Base-by-base conservation (phyloP, 2,888 invertebrate genomes). In the Octonoba sinensis region DNA sequence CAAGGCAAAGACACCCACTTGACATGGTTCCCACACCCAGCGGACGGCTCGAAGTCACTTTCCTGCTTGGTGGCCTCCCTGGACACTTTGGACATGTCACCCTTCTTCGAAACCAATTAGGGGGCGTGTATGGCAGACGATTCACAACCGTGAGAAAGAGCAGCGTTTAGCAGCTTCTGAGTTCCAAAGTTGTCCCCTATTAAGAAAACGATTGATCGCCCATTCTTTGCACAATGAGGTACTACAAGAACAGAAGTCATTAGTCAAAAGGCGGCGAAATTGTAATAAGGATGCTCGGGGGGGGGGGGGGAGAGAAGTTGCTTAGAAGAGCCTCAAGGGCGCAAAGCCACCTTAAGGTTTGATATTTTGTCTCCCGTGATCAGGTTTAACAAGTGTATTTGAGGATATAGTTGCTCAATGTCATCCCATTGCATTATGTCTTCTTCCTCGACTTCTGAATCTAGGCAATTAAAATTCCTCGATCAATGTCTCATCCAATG, bases 191-290 rank as follows among this genome's bases (percentile, higher is more conserved):
- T 36, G 36, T 36, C 8, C 54, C 54, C 11, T 15, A 16, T 18
- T 54, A 54, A 54, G 18, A 18, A 16, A 54, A 54, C 54, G 54
- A 54, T 54, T 54, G n/a, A 54, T 54, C 54, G 54, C 54, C 54
- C 13, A 54, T 54, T 54, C 54, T 15, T n/a, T 54, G 20, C 20
- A 54, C 54, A 54, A 54, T 54, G 54, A 54, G 54, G 2, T n/a
- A n/a, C 20, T 54, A 18, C n/a, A 54, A 54, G 20, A 54, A 54
- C 54, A 54, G 54, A 54, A 54, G 16, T 54, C 54, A 54, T 54
- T 54, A 54, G 18, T 54, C 54, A 54, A 54, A 36, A 54, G n/a
- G 54, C 54, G 20, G 54, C 20, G 54, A 54, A 54, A 20, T 11
- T 18, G 20, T 54, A 54, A 18, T 54, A 54, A 54, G 54, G 18